phyloP scores from a whole-genome alignment of 2,113 vertebrate genomes.

The Sinocyclocheilus grahami region DNA sequence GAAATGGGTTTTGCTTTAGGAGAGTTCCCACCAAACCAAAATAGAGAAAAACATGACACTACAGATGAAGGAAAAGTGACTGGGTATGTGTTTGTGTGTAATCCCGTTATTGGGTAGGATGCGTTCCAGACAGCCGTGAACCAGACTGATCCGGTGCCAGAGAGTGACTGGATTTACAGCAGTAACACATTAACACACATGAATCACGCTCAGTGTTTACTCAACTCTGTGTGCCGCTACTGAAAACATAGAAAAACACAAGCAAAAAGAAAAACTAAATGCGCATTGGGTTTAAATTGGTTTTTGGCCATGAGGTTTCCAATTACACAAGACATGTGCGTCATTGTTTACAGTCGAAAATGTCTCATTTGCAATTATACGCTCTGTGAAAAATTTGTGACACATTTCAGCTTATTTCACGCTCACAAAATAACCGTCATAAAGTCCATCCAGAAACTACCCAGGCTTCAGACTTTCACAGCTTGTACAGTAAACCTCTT shows the following conservation, averaged over 20 bases:
- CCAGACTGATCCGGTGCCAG: not conserved
- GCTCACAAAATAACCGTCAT: not conserved
- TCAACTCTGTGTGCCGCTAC: not conserved
- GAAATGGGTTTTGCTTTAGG: not conserved
- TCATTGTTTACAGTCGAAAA: not conserved
- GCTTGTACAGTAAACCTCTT: not conserved
- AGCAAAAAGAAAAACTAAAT: not conserved
- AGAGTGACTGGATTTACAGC: conserved; percentile 7
- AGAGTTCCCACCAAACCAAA: not conserved
- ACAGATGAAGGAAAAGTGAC: not conserved
- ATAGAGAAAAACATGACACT: not conserved
- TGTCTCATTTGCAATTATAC: conserved; percentile 16
- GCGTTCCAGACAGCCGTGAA: conserved; percentile 23
- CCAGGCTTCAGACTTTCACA: not conserved
- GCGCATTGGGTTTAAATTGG: not conserved
- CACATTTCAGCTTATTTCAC: conserved; percentile 33
- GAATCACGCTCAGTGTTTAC: conserved; percentile 12
- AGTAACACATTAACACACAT: conserved; percentile 28
- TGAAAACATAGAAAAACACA: not conserved
- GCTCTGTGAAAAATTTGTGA: not conserved
- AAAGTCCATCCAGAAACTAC: not conserved
- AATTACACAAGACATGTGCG: not conserved
- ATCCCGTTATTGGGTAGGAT: conserved; percentile 1
- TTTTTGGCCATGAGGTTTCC: not conserved
- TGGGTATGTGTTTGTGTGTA: conserved; percentile 11